Base-by-base conservation (phyloP, 2,797 vertebrate species). In the Coendou prehensilis region DNA sequence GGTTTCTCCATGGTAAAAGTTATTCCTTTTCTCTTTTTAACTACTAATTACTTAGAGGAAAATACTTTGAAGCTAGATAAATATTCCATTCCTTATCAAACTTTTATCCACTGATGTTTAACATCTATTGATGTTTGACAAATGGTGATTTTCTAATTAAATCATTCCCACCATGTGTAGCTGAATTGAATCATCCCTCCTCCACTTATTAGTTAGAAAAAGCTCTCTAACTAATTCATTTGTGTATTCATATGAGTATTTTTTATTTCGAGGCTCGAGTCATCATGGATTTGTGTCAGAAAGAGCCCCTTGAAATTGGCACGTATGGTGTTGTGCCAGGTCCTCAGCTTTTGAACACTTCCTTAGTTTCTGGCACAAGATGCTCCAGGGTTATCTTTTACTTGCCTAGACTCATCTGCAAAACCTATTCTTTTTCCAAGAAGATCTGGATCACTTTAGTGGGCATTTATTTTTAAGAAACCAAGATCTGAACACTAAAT, bases 81-180 rank as follows among this genome's bases (percentile, higher is more conserved):
- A 87, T 79, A 73, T 18, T 79, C 56, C 28, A 73, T 52, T 93
- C 9, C 10, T 90, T 56, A 57, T 50, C 45, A 59, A 23, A 80
- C 7, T 79, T 89, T 73, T 69, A 90, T 9, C 47, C 59, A 64
- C 15, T 78, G 26, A 64, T 56, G 2, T 89, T 91, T 83, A 64
- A 17, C 47, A 80, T 20, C 23, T 15, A 87, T 4, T 45, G 14
- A 52, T 54, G 7, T 79, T 57, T 93, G 33, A 83, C 50, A 95
- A 93, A 75, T 61, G 22, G 6, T 88, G 10, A 23, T 59, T 87
- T 95, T 96, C 23, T 56, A 56, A 91, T 64, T 82, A 56, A 64
- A 63, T 89, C 20, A 54, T 57, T 64, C 2, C 30, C 56, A 33
- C 23, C 22, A 6, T 14, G 23, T 20, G 26, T 45, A 61, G 80